phyloP scores from a whole-genome alignment of 2,797 vertebrate species.

The Myotis planiceps region DNA sequence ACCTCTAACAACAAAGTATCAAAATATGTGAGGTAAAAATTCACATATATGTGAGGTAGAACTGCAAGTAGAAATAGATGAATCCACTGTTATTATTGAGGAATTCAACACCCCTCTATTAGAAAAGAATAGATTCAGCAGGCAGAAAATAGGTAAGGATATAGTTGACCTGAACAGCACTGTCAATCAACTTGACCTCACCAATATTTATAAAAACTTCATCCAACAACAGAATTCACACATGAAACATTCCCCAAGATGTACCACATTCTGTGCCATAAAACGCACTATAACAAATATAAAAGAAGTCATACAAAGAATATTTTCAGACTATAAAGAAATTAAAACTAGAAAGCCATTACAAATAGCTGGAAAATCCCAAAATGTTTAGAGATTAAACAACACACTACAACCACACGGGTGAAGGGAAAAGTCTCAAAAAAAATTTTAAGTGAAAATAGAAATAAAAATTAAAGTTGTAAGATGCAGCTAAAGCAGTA shows the following conservation, averaged over 20 bases:
- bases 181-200: background rate
- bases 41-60: background rate
- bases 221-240: background rate
- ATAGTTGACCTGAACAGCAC: background rate
- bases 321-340: background rate
- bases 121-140: background rate
- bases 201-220: background rate
- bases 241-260: background rate
- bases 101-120: background rate
- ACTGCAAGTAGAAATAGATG: background rate
- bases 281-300: background rate
- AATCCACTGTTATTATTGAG: background rate
- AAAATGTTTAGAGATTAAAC: background rate
- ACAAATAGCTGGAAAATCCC: background rate
- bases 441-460: background rate
- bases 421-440: background rate
- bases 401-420: background rate
- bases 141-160: background rate
- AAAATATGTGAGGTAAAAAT: background rate
- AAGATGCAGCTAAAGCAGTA: background rate
- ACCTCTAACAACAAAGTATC: background rate
- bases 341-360: background rate
- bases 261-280: background rate
- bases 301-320: background rate
- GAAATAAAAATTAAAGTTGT: background rate